Percentiles rank a stretch among this genome's conserved stretches.
Evolutionary conservation across 1,140 invertebrate genomes (phyloP).

Genomic region (Lineus longissimus): DNA sequence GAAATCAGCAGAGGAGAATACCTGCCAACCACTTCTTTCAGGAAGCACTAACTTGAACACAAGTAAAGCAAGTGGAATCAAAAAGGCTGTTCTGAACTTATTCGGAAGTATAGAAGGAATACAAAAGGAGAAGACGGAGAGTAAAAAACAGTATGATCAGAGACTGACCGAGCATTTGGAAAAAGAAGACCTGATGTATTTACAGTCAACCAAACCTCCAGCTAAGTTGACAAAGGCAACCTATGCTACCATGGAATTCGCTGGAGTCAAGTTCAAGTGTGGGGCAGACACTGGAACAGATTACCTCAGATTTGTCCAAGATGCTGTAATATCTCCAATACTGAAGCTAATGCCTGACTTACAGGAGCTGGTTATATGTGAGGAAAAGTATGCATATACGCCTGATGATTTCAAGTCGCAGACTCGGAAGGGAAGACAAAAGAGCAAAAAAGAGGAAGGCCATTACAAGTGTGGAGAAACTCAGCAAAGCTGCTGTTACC

Average conservation of each 20-base stretch:
- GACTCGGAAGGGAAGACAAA: background rate
- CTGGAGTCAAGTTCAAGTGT: slow-evolving; percentile 8
- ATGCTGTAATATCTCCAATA: background rate
- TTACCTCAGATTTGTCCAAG: slow-evolving; percentile 6
- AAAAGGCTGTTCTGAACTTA: slow-evolving; percentile 9
- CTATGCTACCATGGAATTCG: slow-evolving; percentile 13
- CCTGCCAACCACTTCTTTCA: slow-evolving; percentile 18
- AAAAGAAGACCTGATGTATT: background rate
- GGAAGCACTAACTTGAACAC: slow-evolving; percentile 18
- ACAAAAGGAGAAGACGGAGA: background rate
- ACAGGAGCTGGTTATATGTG: background rate
- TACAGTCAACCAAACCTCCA: background rate
- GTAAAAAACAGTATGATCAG: background rate
- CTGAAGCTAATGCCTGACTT: background rate
- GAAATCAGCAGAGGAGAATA: slow-evolving; percentile 10
- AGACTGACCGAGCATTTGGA: background rate
- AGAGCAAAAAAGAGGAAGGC: background rate
- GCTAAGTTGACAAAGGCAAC: background rate
- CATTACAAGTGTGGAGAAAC: too few species aligned
- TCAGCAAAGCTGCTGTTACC: too few species aligned
- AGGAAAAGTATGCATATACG: slow-evolving; percentile 6
- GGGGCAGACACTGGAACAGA: background rate
- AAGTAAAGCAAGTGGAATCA: slow-evolving; percentile 6
- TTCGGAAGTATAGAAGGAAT: background rate
- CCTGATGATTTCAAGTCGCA: slow-evolving; percentile 1